phyloP scores from a whole-genome alignment of 1,140 invertebrate genomes.

The Lordiphosa stackelbergi region DNA sequence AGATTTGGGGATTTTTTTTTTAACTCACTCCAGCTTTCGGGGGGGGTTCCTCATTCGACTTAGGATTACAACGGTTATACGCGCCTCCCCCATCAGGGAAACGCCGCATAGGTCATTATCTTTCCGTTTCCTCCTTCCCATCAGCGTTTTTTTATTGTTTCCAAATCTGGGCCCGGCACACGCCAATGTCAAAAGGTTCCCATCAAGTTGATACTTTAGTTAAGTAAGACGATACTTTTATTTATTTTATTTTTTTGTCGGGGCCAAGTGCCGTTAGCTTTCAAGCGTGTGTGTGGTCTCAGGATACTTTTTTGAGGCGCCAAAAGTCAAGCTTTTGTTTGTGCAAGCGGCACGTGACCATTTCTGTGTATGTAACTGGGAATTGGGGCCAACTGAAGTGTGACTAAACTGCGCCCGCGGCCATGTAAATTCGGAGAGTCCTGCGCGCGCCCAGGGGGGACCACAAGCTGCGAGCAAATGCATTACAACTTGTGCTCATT shows the following conservation, averaged over 20 bases:
- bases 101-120: too few species aligned
- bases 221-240: slow-evolving; percentile 44
- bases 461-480: slow-evolving; percentile 54
- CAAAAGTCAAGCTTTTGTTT: slow-evolving; percentile 71
- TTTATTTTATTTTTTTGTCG: background rate
- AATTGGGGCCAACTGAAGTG: slow-evolving; percentile 49
- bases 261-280: slow-evolving; percentile 51
- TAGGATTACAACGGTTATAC: too few species aligned
- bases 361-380: background rate
- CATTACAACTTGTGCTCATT: slow-evolving; percentile 16
- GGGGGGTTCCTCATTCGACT: too few species aligned
- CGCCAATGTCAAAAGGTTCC: slow-evolving; percentile 70
- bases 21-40: too few species aligned
- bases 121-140: too few species aligned
- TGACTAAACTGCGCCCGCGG: slow-evolving; percentile 64
- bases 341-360: slow-evolving; percentile 37
- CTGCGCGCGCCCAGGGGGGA: slow-evolving; percentile 25
- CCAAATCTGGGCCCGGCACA: slow-evolving; percentile 43
- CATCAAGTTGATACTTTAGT: slow-evolving; percentile 8
- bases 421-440: slow-evolving; percentile 33
- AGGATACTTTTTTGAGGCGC: slow-evolving; percentile 19
- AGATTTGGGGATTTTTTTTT: too few species aligned
- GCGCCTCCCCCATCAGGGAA: too few species aligned
- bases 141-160: too few species aligned
- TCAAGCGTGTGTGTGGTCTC: slow-evolving; percentile 28